Conservation (phyloP, 2,113 vertebrate genomes). For the Esox niger region DNA sequence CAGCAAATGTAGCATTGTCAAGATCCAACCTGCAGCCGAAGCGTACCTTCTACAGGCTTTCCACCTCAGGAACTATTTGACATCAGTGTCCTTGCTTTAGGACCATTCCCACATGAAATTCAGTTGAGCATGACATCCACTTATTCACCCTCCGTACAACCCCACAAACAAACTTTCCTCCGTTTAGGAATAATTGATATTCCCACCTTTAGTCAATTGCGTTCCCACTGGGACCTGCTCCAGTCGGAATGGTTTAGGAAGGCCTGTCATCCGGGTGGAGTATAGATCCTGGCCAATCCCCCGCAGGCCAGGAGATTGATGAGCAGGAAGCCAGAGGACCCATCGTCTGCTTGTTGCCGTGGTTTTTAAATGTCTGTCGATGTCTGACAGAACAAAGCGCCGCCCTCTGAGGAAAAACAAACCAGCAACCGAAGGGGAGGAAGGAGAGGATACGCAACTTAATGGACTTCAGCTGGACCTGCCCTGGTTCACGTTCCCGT, state of each 20-base stretch:
- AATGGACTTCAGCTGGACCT: slow-evolving; percentile 3
- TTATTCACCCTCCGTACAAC: not conserved
- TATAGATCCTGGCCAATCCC: not conserved
- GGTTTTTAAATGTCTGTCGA: not conserved
- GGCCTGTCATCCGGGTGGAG: not conserved
- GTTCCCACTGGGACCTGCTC: not conserved
- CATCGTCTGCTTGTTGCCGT: not conserved
- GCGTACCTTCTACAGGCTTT: too few relatives aligned
- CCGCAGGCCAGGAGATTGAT: slow-evolving; percentile 7
- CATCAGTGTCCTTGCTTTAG: not conserved
- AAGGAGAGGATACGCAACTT: not conserved
- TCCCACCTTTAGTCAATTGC: not conserved
- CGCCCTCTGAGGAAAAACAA: slow-evolving; percentile 1
- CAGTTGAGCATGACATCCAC: not conserved
- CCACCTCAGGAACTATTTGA: not conserved
- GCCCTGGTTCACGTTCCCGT: not conserved
- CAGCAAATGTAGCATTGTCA: too few relatives aligned
- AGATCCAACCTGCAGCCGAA: too few relatives aligned
- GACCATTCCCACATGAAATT: not conserved
- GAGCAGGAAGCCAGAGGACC: not conserved
- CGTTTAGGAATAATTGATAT: not conserved
- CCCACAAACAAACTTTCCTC: not conserved
- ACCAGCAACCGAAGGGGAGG: not conserved
- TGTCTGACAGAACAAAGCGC: not conserved
- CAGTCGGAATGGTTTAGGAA: not conserved